Evolutionary conservation across 2,113 vertebrate species (phyloP), one percentile per base, ranked within the genome.

Genomic region (Pseudolaguvia tuberculata): DNA sequence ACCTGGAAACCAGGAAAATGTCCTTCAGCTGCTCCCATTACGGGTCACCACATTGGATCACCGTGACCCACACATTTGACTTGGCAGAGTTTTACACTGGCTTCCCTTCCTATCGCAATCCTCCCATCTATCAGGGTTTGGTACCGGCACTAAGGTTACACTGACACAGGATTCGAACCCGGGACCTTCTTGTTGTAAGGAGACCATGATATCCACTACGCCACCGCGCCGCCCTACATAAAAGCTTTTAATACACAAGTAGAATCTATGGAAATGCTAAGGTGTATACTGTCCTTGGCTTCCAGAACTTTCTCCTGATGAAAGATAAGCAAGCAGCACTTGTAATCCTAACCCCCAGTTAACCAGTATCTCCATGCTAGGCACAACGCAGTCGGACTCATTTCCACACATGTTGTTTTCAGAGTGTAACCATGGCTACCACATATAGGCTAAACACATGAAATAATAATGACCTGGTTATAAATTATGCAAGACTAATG

Each of bases 401-500:
- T 25, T 27, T 65, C 31, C 47, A 50, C 78, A 70, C 48, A 27
- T 59, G 51, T 68, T 58, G 35, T 55, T 29, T 56, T 78, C 51
- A 15, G 35, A 70, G 47, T 9, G 67, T 66, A 62, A 35, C 25
- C 69, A 55, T 42, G 45, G 48, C 21, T n/a, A 45, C 55, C 20
- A 56, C 70, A 72, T 65, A 79, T 72, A 75, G 72, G 72, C 76
- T 69, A 57, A 74, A 79, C 45, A 73, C 69, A 77, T 80, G 59
- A 55, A 72, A 81, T 56, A 81, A 74, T 78, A 73, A 84, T 80
- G 72, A 31, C 21, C 66, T 18, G 72, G 56, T 71, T 63, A 83
- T 88, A 77, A 87, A 89, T 87, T 86, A 88, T 87, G 68, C 78
- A 89, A 75, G 25, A 70, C 81, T 81, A 83, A 84, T 79, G 85